Evolutionary conservation across 2,888 invertebrate species (phyloP).

Genomic region (Tetragonisca angustula): DNA sequence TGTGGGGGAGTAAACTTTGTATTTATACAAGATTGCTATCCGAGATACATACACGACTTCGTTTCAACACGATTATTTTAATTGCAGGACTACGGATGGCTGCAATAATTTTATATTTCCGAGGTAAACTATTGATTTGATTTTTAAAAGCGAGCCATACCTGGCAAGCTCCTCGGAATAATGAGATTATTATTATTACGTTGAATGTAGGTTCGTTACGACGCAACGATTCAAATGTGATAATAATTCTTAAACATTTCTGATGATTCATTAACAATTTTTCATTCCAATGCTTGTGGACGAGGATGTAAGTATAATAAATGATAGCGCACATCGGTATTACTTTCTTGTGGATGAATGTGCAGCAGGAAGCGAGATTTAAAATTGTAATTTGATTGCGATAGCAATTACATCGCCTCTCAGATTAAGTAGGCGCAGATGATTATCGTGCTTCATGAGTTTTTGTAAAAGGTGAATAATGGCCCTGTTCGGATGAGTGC

Average conservation of each 20-base stretch:
- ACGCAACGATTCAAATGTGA: background rate
- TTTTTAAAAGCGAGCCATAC: too few relatives aligned
- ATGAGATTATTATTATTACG: background rate
- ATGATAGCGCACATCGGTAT: background rate
- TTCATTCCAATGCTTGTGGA: background rate
- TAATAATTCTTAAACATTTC: background rate
- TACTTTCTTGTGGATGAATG: background rate
- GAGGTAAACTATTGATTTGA: too few relatives aligned
- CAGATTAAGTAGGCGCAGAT: background rate
- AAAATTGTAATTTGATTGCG: conserved; percentile 15
- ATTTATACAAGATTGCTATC: background rate
- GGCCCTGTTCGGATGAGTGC: background rate
- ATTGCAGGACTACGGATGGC: too few relatives aligned
- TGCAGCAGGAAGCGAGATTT: background rate
- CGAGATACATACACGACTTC: background rate
- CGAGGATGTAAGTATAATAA: background rate
- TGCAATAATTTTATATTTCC: too few relatives aligned
- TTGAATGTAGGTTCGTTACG: background rate
- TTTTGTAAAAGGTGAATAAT: background rate
- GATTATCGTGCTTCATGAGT: background rate
- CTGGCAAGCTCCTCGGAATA: too few relatives aligned
- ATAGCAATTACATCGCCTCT: background rate
- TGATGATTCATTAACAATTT: background rate
- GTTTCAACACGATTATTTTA: too few relatives aligned
- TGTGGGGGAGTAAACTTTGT: background rate